Evolutionary conservation across 2,113 vertebrate genomes (phyloP).

Genomic region (Meriones unguiculatus): DNA sequence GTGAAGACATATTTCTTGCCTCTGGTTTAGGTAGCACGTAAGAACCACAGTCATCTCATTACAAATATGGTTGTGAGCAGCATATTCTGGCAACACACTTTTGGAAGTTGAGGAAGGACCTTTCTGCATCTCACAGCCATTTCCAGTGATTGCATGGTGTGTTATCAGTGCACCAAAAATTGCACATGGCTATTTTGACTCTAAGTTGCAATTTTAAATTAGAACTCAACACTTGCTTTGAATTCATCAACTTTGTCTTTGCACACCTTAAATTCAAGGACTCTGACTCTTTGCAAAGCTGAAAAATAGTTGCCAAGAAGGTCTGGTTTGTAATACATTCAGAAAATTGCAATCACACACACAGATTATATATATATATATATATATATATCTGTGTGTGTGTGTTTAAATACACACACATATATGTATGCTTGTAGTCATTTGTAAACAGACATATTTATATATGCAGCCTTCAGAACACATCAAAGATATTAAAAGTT

Average conservation of each 20-base stretch:
- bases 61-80: background rate
- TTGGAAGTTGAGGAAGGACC: background rate
- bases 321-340: background rate
- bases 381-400: too few species aligned
- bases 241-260: background rate
- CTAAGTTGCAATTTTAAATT: conserved; percentile 4
- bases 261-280: background rate
- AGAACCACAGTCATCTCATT: background rate
- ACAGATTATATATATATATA: too few species aligned
- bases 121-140: background rate
- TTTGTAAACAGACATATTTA: background rate
- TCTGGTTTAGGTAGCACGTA: background rate
- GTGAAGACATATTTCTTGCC: background rate
- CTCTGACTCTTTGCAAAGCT: background rate
- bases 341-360: background rate
- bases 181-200: background rate
- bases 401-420: too few species aligned
- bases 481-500: background rate
- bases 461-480: background rate
- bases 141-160: background rate
- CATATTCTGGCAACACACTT: background rate
- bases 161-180: background rate
- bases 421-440: background rate
- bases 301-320: background rate
- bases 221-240: background rate